These are phyloP conservation scores for Astur gentilis DNA, from an alignment of 2,113 vertebrate genomes.

Conservation along the genomic window DNA sequence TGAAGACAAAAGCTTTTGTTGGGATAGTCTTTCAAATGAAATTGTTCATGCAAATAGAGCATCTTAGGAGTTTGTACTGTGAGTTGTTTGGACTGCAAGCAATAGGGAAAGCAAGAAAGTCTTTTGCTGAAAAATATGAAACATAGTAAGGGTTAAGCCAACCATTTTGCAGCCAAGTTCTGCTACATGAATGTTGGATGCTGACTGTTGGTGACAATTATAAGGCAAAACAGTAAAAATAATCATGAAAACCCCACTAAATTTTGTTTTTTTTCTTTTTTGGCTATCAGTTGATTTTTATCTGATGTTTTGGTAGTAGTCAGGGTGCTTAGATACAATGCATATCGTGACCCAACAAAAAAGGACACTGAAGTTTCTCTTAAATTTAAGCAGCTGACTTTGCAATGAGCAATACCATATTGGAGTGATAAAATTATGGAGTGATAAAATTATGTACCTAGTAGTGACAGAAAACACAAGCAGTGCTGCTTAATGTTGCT, in stretches of 20 bases:
- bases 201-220: neutral
- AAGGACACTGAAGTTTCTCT: neutral
- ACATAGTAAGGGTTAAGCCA: neutral
- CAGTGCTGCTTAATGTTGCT: neutral
- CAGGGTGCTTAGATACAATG: neutral
- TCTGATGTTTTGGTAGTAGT: neutral
- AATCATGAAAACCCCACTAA: neutral
- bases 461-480: neutral
- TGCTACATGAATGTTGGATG: neutral
- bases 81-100: neutral
- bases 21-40: neutral
- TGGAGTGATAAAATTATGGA: neutral
- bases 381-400: neutral
- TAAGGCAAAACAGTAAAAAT: neutral
- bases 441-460: neutral
- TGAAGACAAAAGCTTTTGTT: neutral
- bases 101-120: neutral
- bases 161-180: neutral
- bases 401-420: neutral
- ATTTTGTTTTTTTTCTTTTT: rapidly evolving
- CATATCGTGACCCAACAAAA: neutral
- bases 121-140: neutral
- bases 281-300: neutral
- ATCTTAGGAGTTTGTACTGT: neutral
- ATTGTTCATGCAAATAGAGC: neutral